Base-by-base conservation (phyloP, 1,140 invertebrate genomes). In the Drosophila sturtevanti region DNA sequence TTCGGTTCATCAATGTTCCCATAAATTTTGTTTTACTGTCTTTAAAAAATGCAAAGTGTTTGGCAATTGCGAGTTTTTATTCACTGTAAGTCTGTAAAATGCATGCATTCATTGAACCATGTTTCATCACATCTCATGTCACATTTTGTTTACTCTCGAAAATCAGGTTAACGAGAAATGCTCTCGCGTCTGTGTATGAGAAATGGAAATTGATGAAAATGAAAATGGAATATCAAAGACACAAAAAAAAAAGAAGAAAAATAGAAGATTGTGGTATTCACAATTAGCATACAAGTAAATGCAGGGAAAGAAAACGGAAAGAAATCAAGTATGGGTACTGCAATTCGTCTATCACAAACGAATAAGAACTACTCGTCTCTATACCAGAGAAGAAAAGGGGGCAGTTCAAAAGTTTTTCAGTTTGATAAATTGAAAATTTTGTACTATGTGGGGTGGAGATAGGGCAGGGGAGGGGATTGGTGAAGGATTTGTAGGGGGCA, bases 391-490 rank as follows among this genome's bases (percentile, higher is more conserved):
- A 35, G 41, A 16, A 41, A 59, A 60, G 41, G 63, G 35, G 21
- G 52, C 18, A 11, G 58, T 22, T 12, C 18, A 1, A 31, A 55
- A 64, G 37, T 75, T 59, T 48, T 35, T 52, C 41, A 75, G 52
- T 41, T 35, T 69, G 72, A 69, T 64, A 76, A 60, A 77, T 76
- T 76, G 74, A 76, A 70, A 76, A 60, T 77, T 60, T 41, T 60
- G 41, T 60, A 31, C 34, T 63, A 18, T 22, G 35, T 6, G 16
- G 11, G 5, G 18, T 1, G 41, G 16, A 11, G 12, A 5, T 10
- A 14, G 11, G 21, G 0, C 4, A 31, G 34, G 1, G 4, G 0
- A 11, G 55, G 10, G 27, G 21, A 0, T 38, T 12, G 10, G 37
- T 9, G 7, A 21, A 12, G 27, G 11, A 31, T 31, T 31, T n/a